Percentiles rank a stretch among this genome's conserved stretches.
Conservation (phyloP, 2,888 invertebrate genomes). For the Volucella bombylans region DNA sequence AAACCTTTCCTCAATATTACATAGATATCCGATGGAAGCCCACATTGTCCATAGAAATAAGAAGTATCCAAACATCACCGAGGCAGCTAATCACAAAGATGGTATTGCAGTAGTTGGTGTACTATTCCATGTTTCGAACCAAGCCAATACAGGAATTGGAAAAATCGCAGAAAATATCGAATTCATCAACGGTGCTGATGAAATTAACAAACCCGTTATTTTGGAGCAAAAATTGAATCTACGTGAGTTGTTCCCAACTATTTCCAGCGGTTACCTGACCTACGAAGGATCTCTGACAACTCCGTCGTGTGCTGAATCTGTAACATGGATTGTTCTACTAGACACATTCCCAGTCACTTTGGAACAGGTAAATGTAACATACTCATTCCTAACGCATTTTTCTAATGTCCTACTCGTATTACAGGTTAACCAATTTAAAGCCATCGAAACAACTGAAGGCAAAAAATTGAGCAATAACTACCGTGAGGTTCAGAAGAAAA, state of each 20-base stretch:
- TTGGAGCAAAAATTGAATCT: slow-evolving; percentile 77
- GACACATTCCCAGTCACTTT: slow-evolving; percentile 84
- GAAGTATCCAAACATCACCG: slow-evolving; percentile 82
- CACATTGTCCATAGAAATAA: slow-evolving; percentile 87
- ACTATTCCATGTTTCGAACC: slow-evolving; percentile 84
- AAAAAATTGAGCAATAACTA: slow-evolving; percentile 83
- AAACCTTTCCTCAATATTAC: too few relatives aligned
- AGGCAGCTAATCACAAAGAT: slow-evolving; percentile 83
- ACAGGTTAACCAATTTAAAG: slow-evolving; percentile 82
- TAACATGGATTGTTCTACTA: slow-evolving; percentile 88
- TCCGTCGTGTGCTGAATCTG: slow-evolving; percentile 88
- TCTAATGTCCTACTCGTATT: slow-evolving; percentile 66
- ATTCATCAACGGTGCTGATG: slow-evolving; percentile 76
- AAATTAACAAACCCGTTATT: slow-evolving; percentile 76
- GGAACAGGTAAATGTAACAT: slow-evolving; percentile 81
- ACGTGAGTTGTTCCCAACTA: slow-evolving; percentile 84
- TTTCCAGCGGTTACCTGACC: slow-evolving; percentile 84
- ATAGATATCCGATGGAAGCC: slow-evolving; percentile 85
- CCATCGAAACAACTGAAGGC: slow-evolving; percentile 79
- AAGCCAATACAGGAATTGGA: slow-evolving; percentile 78
- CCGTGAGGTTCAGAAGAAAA: slow-evolving; percentile 79
- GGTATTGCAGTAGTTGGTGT: slow-evolving; percentile 87
- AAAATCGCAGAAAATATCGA: slow-evolving; percentile 78
- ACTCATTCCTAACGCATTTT: not conserved
- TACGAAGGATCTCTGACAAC: slow-evolving; percentile 90